Base-by-base conservation (phyloP, 2,888 invertebrate species). In the Thymelicus sylvestris region DNA sequence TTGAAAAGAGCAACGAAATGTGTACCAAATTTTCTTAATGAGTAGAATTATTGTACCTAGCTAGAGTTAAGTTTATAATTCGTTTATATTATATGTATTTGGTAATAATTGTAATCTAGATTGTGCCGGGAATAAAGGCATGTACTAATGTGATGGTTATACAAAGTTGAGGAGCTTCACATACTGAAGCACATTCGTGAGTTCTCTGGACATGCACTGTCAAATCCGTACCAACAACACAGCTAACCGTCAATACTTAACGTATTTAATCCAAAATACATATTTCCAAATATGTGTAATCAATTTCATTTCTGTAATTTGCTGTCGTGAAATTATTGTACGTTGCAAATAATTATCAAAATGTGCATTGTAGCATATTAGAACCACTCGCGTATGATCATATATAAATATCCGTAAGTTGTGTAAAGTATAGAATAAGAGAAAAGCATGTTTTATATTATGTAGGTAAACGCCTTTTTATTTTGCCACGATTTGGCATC, bases 391-490 rank as follows among this genome's bases (percentile, higher is more conserved):
- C 85, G 83, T 89, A 85, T 79, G 85, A 87, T 88, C 89, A 90
- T 88, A 86, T 86, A 82, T 88, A 63, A 48, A 48, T 71, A 88
- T 81, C 77, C 76, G 73, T 89, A 90, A 89, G 86, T 82, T 83
- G 86, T 92, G 93, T 93, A 92, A 84, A 93, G 88, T 91, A 88
- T 93, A 92, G 87, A 64, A 75, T 92, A 92, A 91, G 91, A 85
- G 86, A 89, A 89, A 88, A 91, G 90, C 92, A 92, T 93, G 92
- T 93, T 93, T 93, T 93, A 91, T 93, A 92, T 90, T 90, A 89
- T 89, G 87, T 92, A 92, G 90, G 86, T 86, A 87, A 88, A 87
- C 82, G 90, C 91, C 87, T 89, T 86, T 85, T 87, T 90, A 85
- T 83, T 84, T 91, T 89, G 91, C 86, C 92, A 78, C 77, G 72